Conservation (phyloP, 2,797 vertebrate species). For the Falco novaeseelandiae region DNA sequence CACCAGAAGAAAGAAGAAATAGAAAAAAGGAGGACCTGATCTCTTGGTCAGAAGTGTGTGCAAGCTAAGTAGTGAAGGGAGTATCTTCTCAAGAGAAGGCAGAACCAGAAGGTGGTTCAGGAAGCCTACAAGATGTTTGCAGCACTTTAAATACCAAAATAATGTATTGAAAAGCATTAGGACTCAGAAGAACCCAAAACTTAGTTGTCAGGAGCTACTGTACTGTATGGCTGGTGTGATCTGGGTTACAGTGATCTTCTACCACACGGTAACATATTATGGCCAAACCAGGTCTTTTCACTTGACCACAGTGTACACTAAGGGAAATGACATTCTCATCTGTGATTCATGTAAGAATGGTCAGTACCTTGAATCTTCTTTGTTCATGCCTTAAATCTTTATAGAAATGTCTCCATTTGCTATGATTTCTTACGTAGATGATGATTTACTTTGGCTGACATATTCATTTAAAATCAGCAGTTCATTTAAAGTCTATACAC, state of each 20-base stretch:
- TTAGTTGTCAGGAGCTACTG: neutral
- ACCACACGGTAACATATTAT: neutral
- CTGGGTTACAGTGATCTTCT: neutral
- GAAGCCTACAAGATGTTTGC: neutral
- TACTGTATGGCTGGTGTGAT: neutral
- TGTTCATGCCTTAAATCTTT: neutral
- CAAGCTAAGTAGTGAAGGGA: neutral
- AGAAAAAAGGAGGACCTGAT: neutral
- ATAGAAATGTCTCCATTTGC: neutral
- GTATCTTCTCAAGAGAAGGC: neutral
- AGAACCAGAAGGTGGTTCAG: neutral
- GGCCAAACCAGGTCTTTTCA: neutral
- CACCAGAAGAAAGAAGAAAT: neutral
- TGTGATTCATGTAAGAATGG: neutral
- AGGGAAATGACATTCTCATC: neutral
- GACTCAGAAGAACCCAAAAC: neutral
- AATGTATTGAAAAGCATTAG: neutral
- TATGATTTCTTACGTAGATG: neutral
- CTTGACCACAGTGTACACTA: neutral
- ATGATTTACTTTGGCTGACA: neutral
- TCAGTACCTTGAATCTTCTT: neutral
- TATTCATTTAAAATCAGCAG: slow-evolving; percentile 7
- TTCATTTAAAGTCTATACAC: neutral
- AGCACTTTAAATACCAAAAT: neutral
- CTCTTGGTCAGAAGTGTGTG: neutral